Evolutionary conservation across 2,113 vertebrate species (phyloP), one percentile per base, ranked within the genome.

Genomic region (Meles meles): DNA sequence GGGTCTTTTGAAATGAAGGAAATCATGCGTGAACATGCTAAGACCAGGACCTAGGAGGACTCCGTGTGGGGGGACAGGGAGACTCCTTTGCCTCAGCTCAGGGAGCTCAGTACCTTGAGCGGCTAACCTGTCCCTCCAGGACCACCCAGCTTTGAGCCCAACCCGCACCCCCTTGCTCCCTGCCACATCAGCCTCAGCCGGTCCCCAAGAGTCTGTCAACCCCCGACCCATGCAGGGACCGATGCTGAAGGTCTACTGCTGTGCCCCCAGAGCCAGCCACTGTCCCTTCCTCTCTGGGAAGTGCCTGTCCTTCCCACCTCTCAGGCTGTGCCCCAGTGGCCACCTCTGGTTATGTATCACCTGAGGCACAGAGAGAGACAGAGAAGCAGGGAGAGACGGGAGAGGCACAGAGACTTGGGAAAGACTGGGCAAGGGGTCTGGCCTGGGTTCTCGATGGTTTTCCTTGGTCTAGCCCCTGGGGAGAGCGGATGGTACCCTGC

Each of bases 401-500:
- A 57, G 7, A 57, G 27, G 52, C 55, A 20, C 12, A 88, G 88
- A 31, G 71, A 5, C 59, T 44, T 65, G 3, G 11, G 65, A 27
- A 7, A 6, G 17, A 20, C 13, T 7, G 15, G 59, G 31, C 39
- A 0, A 3, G 44, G 23, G 25, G 63, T 52, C 42, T 69, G 76
- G 47, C 61, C 47, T 31, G 81, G 37, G 37, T 13, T 44, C 39
- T 10, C 9, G 39, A 6, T 12, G 81, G 37, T 10, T 57, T 39
- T 14, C n/a, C 52, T 37, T 21, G 57, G 57, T 37, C 42, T 1
- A 37, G 34, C 15, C 31, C 12, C 47, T 1, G 0, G 0, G 29
- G 71, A 76, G 29, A 31, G 12, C 39, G 2, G 52, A 39, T 0
- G 3, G 69, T 14, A 11, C 37, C 29, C 18, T 9, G 21, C 34